Percentiles rank a stretch among this genome's conserved stretches.
These are phyloP conservation scores for Drosophila percnosoma DNA, from an alignment of 2,888 invertebrate genomes.

Conservation along the genomic window DNA sequence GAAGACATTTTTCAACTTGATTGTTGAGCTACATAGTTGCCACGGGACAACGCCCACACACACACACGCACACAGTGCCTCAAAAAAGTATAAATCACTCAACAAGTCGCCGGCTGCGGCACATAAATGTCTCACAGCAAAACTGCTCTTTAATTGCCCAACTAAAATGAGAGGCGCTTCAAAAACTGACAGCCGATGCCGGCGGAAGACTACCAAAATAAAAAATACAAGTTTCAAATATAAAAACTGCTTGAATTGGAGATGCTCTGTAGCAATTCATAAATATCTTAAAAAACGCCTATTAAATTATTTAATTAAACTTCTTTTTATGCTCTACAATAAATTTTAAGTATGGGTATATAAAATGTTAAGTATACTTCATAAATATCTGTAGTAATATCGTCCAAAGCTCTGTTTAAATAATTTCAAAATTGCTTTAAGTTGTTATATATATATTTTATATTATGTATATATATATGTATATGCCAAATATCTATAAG, in stretches of 20 bases:
- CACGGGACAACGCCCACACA: constrained; percentile 52
- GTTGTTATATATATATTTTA: background rate
- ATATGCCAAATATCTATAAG: background rate
- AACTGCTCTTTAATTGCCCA: constrained; percentile 78
- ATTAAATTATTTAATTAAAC: background rate
- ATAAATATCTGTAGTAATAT: background rate
- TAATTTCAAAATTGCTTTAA: background rate
- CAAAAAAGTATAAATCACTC: constrained; percentile 69
- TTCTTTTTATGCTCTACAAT: background rate
- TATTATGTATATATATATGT: too few species aligned
- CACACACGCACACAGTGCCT: constrained; percentile 18
- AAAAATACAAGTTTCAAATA: constrained; percentile 6
- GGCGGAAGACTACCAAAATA: constrained; percentile 45
- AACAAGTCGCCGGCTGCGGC: constrained; percentile 52
- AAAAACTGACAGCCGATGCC: constrained; percentile 56
- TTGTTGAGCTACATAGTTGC: constrained; percentile 54
- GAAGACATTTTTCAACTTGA: constrained; percentile 65
- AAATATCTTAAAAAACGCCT: background rate
- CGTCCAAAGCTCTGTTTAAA: background rate
- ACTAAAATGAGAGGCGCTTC: constrained; percentile 48
- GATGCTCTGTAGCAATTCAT: constrained; percentile 14
- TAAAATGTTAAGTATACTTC: background rate
- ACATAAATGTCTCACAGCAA: constrained; percentile 73
- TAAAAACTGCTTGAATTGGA: background rate
- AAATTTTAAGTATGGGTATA: background rate